Evolutionary conservation across 92 coral and sea anemone genomes (phyloP).

Genomic region (Pocillopora meandrina): DNA sequence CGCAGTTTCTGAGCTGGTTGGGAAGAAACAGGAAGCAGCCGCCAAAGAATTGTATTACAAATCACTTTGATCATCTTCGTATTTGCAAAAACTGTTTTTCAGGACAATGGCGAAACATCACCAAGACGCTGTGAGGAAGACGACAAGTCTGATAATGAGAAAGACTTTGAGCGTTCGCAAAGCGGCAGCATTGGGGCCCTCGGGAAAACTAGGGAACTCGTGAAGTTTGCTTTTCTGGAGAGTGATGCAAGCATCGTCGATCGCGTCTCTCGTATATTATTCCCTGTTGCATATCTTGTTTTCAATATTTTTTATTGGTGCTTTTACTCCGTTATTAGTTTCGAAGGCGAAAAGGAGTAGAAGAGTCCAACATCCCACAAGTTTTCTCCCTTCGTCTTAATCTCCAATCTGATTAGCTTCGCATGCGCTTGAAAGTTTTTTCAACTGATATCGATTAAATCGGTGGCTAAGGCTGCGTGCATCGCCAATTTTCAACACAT

Average conservation of each 20-base stretch:
- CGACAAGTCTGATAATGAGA: neutral
- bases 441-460: too few species aligned
- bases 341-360: slow-evolving; percentile 7
- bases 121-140: too few species aligned
- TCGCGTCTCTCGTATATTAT: slow-evolving; percentile 58
- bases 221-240: slow-evolving; percentile 41
- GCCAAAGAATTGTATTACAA: too few species aligned
- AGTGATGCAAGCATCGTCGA: slow-evolving; percentile 57
- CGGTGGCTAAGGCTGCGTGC: too few species aligned
- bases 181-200: neutral
- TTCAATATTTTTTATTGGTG: slow-evolving; percentile 69
- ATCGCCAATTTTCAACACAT: too few species aligned
- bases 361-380: neutral
- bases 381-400: neutral
- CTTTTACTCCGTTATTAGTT: slow-evolving; percentile 40
- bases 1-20: too few species aligned
- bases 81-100: too few species aligned
- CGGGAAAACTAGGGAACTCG: slow-evolving; percentile 25
- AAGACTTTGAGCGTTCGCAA: neutral
- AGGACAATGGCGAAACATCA: too few species aligned
- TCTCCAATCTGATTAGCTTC: too few species aligned
- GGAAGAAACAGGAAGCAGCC: too few species aligned
- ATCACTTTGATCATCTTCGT: too few species aligned
- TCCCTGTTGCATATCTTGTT: slow-evolving; percentile 45
- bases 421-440: too few species aligned